Percentiles rank a stretch among this genome's conserved stretches.
Evolutionary conservation across 2,113 vertebrate genomes (phyloP).

Genomic region (Channa maculata): DNA sequence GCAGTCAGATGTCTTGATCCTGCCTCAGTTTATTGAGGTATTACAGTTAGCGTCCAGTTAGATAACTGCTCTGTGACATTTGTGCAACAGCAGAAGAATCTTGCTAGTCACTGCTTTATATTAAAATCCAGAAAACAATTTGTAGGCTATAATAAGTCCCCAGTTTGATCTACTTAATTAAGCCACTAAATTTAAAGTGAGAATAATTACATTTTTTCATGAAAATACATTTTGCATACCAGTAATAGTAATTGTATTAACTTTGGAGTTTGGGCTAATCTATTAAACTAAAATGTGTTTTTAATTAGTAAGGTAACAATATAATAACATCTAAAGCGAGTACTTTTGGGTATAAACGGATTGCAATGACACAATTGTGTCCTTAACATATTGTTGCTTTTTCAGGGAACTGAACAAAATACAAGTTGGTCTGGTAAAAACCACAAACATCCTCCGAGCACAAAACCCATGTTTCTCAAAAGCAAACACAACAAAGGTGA

Average conservation of each 20-base stretch:
- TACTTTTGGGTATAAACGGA: background rate
- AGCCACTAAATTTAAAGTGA: background rate
- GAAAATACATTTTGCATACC: too few relatives aligned
- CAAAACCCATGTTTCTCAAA: conserved; percentile 42
- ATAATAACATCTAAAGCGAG: too few relatives aligned
- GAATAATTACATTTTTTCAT: too few relatives aligned
- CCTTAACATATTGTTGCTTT: background rate
- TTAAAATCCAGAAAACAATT: too few relatives aligned
- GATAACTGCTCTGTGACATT: too few relatives aligned
- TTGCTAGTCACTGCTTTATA: too few relatives aligned
- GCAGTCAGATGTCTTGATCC: conserved; percentile 1
- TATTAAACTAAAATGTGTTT: background rate
- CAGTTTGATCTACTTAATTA: background rate
- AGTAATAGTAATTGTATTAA: too few relatives aligned
- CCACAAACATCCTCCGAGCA: conserved; percentile 44
- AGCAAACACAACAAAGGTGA: conserved; percentile 65
- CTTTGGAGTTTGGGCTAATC: background rate
- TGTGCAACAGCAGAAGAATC: too few relatives aligned
- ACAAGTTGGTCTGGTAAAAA: conserved; percentile 58
- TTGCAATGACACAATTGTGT: background rate
- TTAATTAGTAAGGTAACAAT: too few relatives aligned
- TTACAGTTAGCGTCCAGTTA: too few relatives aligned
- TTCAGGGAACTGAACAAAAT: conserved; percentile 71
- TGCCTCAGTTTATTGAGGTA: conserved; percentile 41
- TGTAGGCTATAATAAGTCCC: too few relatives aligned